phyloP scores from a whole-genome alignment of 2,888 invertebrate species.

The Platycheirus albimanus region DNA sequence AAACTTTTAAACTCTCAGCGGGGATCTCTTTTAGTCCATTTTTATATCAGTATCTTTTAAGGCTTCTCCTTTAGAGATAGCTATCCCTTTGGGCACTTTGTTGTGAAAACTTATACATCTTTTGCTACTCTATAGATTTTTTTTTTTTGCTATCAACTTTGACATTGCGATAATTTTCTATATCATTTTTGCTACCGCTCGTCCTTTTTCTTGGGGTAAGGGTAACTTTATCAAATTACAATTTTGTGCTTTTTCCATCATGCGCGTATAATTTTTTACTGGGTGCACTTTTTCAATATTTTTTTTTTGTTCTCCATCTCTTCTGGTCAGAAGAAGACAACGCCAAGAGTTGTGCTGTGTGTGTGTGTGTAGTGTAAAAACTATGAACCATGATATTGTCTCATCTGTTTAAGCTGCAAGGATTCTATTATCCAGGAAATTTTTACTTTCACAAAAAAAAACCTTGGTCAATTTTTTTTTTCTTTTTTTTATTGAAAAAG shows the following conservation, averaged over 20 bases:
- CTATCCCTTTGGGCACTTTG: slow-evolving; percentile 34
- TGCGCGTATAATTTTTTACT: slow-evolving; percentile 28
- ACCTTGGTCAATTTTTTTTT: slow-evolving; percentile 41
- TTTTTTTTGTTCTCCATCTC: neutral
- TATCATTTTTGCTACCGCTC: slow-evolving; percentile 6
- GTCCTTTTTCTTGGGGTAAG: slow-evolving; percentile 13
- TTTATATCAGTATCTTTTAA: slow-evolving; percentile 27
- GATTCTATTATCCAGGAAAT: slow-evolving; percentile 62
- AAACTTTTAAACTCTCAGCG: slow-evolving; percentile 37
- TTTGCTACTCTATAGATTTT: neutral
- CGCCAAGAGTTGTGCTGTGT: neutral
- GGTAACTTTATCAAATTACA: slow-evolving; percentile 67
- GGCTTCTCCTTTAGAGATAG: slow-evolving; percentile 10
- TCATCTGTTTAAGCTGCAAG: slow-evolving; percentile 57
- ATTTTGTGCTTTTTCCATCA: slow-evolving; percentile 38
- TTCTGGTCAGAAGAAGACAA: neutral
- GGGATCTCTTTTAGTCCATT: neutral
- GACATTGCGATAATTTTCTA: slow-evolving; percentile 27
- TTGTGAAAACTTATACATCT: slow-evolving; percentile 22
- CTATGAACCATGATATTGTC: slow-evolving; percentile 47
- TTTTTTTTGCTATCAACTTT: slow-evolving; percentile 42
- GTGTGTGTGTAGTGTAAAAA: no score
- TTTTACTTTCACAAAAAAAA: slow-evolving; percentile 44
- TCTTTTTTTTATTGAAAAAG: slow-evolving; percentile 60
- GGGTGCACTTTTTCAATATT: slow-evolving; percentile 38